phyloP scores from a whole-genome alignment of 2,888 invertebrate species.

The Perizoma flavofasciatum region DNA sequence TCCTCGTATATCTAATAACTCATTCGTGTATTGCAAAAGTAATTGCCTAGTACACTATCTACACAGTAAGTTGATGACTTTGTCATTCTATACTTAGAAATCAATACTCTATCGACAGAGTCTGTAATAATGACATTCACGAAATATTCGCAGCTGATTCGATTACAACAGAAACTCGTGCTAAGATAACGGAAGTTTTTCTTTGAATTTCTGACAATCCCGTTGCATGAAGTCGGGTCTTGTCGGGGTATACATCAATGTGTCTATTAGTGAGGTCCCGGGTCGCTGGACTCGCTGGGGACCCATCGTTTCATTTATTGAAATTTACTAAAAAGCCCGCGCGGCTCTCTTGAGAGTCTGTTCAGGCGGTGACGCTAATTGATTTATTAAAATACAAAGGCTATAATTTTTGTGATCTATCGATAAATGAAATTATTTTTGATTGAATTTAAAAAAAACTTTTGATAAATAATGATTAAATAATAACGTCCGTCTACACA shows the following conservation, averaged over 20 bases:
- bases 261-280: constrained; percentile 63
- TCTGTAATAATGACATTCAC: no score
- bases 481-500: no score
- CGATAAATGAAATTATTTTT: not conserved
- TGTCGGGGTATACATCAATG: constrained; percentile 66
- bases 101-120: no score
- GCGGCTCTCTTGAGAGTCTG: constrained; percentile 37
- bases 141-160: no score
- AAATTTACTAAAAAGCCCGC: constrained; percentile 58
- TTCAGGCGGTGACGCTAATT: constrained; percentile 25
- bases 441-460: no score
- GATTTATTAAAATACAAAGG: constrained; percentile 43
- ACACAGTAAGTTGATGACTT: no score
- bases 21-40: no score
- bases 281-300: constrained; percentile 42
- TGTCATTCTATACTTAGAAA: no score
- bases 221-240: constrained; percentile 38
- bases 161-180: not conserved
- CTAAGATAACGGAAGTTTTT: constrained; percentile 30
- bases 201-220: constrained; percentile 28
- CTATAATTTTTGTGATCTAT: constrained; percentile 4
- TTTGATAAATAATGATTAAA: no score
- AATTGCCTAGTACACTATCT: no score
- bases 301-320: constrained; percentile 75
- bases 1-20: no score